A percentile compares a stretch with the other conserved stretches of the same genome.
Evolutionary conservation across 2,113 vertebrate genomes (phyloP).

Genomic region (Crypturellus undulatus): DNA sequence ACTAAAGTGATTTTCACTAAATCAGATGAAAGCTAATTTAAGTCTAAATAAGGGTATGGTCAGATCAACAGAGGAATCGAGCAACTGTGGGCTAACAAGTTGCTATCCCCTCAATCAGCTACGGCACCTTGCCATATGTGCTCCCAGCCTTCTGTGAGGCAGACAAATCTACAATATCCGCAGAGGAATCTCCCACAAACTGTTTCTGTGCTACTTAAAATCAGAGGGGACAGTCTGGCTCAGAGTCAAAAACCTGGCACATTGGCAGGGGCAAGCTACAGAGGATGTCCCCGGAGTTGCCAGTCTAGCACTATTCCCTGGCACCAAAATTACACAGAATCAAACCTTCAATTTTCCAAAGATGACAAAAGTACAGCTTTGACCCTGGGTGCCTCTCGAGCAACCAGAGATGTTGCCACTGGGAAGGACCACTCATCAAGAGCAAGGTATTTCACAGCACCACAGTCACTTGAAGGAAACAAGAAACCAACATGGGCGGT

Average conservation of each 20-base stretch:
- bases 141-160: background rate
- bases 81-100: conserved; percentile 13
- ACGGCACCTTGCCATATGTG: conserved; percentile 17
- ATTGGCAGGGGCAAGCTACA: conserved; percentile 31
- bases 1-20: conserved; percentile 27
- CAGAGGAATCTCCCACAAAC: conserved; percentile 41
- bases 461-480: background rate
- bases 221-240: conserved; percentile 53
- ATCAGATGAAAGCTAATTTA: conserved; percentile 45
- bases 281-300: conserved; percentile 33
- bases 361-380: background rate
- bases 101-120: background rate
- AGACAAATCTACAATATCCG: conserved; percentile 3
- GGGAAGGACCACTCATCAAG: background rate
- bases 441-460: background rate
- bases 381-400: background rate
- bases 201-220: conserved; percentile 39
- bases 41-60: conserved; percentile 30
- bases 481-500: background rate
- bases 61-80: conserved; percentile 11
- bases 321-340: conserved; percentile 2
- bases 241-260: conserved; percentile 33
- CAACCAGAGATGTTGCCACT: background rate
- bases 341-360: background rate
- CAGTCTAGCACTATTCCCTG: conserved; percentile 22